Base-by-base conservation (phyloP, 1,140 invertebrate genomes). In the Xylocopa sonorina region DNA sequence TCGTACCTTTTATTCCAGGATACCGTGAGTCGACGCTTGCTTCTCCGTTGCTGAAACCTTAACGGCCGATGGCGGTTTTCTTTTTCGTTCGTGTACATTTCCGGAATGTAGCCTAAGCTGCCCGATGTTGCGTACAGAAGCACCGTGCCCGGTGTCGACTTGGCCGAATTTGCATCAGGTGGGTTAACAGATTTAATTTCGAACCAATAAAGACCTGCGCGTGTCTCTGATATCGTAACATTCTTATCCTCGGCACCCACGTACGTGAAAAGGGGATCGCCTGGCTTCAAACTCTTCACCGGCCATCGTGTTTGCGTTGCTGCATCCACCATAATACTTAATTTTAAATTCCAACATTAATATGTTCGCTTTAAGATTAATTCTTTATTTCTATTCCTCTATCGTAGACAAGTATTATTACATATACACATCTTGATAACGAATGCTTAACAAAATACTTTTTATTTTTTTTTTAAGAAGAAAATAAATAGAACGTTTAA, bases 161-260 rank as follows among this genome's bases (percentile, higher is more conserved):
- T 83, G 73, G 83, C 83, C 41, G 85, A 32, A 80, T 74, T 76
- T 60, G 80, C 84, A 57, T 71, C 58, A 34, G 63, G 63, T 34
- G 67, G 78, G 14, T 87, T 81, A 55, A 88, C 53, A 24, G 92
- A 88, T 76, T 90, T 90, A 79, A 93, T 93, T 77, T 92, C 92
- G 86, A 93, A 91, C 84, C 90, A 90, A 82, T 93, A 93, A n/a
- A 92, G 87, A n/a, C 92, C 91, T 48, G 90, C 89, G 32, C 89
- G 86, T 32, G 91, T 89, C 58, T 85, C 85, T 38, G 90, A 85
- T 75, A 93, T 92, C 55, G 92, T 92, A 77, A 92, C 90, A 81
- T 92, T 93, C 51, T 89, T 86, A 16, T 91, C 90, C 60, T 92
- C 92, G 29, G 89, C 84, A 50, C 92, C 92, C 60, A 90, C 87